Percentiles rank a stretch among this genome's conserved stretches.
These are phyloP conservation scores for Cinclus cinclus DNA, from an alignment of 2,113 vertebrate species.

Conservation along the genomic window DNA sequence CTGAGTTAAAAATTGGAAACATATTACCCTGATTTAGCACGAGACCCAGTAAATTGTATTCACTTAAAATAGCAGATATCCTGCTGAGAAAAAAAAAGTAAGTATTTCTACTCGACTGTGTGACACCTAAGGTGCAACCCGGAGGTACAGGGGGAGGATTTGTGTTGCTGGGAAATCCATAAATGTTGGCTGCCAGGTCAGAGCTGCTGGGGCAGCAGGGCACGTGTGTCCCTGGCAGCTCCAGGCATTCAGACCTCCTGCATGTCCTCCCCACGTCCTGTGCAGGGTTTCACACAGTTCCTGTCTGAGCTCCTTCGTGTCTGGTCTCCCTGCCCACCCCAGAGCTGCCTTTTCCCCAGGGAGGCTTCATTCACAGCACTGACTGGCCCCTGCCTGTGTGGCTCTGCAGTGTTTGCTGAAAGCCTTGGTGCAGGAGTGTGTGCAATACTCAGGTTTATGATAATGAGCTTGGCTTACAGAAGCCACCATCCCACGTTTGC, in stretches of 20 bases:
- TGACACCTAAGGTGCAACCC: neutral
- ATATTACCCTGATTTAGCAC: constrained; percentile 39
- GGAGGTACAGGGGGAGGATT: neutral
- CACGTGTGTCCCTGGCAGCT: neutral
- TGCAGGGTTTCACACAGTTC: rapidly evolving
- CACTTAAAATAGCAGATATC: constrained; percentile 20
- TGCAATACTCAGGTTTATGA: neutral
- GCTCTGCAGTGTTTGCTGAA: neutral
- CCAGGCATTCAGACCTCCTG: neutral
- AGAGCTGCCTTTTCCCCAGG: neutral
- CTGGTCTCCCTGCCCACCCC: neutral
- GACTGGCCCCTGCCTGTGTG: neutral
- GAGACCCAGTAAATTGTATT: constrained; percentile 50
- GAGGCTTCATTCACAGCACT: neutral
- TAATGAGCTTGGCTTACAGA: neutral
- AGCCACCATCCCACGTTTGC: neutral
- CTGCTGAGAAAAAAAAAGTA: constrained; percentile 55
- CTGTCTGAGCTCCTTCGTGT: neutral
- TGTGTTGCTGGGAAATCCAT: neutral
- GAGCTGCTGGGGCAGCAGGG: neutral
- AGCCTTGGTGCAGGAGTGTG: neutral
- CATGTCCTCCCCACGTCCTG: neutral
- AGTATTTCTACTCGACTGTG: constrained; percentile 14
- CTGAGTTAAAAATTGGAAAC: constrained; percentile 61
- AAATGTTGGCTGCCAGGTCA: neutral